Percentiles rank a stretch among this genome's conserved stretches.
Evolutionary conservation across 2,888 invertebrate genomes (phyloP).

Genomic region (Aspidapion aeneum): DNA sequence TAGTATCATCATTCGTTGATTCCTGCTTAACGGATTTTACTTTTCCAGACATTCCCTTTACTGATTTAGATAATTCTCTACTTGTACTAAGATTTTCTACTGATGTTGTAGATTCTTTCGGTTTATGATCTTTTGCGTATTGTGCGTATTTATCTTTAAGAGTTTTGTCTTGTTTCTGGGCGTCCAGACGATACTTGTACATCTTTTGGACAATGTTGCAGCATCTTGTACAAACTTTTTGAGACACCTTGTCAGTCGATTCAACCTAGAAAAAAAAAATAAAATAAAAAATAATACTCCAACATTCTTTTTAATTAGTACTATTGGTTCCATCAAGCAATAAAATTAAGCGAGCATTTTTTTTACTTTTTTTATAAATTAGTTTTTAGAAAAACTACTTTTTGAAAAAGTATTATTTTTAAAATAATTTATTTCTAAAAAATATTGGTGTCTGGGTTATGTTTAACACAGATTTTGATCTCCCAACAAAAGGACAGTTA

Average conservation of each 20-base stretch:
- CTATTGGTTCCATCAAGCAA: no score
- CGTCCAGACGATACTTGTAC: constrained; percentile 34
- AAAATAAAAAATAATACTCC: not conserved
- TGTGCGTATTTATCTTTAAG: constrained; percentile 15
- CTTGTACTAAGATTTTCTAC: not conserved
- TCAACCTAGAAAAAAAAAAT: constrained; percentile 28
- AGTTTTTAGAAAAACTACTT: no score
- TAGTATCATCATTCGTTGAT: not conserved
- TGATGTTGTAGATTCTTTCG: not conserved
- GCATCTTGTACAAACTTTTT: constrained; percentile 35
- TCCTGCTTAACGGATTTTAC: not conserved
- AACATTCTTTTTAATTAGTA: no score
- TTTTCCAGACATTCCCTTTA: not conserved
- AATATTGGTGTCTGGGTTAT: no score
- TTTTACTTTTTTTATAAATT: no score
- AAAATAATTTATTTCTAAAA: no score
- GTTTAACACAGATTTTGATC: no score
- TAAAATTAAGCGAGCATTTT: no score
- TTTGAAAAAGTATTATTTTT: no score
- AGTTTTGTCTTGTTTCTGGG: constrained; percentile 30
- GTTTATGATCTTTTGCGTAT: not conserved
- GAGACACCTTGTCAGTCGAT: constrained; percentile 31
- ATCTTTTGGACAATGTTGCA: constrained; percentile 33
- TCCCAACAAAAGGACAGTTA: no score
- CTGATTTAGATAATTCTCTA: not conserved